Evolutionary conservation across 2,888 invertebrate species (phyloP).

Genomic region (Pammene fasciana): DNA sequence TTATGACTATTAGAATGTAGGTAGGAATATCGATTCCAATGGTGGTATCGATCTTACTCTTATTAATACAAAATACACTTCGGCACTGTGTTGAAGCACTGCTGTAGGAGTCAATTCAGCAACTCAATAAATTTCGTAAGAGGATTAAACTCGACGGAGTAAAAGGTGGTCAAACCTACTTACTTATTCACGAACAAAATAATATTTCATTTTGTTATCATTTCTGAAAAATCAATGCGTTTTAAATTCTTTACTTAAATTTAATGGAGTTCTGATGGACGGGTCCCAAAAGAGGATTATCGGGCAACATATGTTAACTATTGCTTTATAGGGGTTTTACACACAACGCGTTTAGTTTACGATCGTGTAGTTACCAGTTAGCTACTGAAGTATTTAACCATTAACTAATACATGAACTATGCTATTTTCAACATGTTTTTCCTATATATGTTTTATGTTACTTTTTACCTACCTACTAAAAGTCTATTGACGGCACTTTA

Average conservation of each 20-base stretch:
- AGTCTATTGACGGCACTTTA: background rate
- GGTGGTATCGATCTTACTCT: background rate
- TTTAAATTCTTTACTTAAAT: background rate
- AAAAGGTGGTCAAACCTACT: conserved; percentile 27
- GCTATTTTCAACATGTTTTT: too few species aligned
- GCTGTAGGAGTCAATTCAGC: background rate
- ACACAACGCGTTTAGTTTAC: conserved; percentile 47
- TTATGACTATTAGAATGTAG: background rate
- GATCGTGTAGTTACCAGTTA: conserved; percentile 23
- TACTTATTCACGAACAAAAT: conserved; percentile 11
- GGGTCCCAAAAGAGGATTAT: conserved; percentile 29
- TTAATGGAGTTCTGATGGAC: conserved; percentile 13
- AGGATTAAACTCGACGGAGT: conserved; percentile 20
- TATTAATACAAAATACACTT: background rate
- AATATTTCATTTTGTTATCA: background rate
- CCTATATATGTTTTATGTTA: too few species aligned
- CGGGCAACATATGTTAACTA: conserved; percentile 24
- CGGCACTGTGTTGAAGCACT: background rate
- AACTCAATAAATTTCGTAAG: conserved; percentile 16
- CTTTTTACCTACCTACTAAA: background rate
- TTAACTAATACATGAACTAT: too few species aligned
- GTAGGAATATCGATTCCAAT: background rate
- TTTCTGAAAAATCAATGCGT: background rate
- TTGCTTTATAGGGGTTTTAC: conserved; percentile 11
- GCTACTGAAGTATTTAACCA: too few species aligned